A percentile compares a stretch with the other conserved stretches of the same genome.
These are phyloP conservation scores for Psilopsiagon aurifrons DNA, from an alignment of 2,113 vertebrate genomes.

Conservation along the genomic window DNA sequence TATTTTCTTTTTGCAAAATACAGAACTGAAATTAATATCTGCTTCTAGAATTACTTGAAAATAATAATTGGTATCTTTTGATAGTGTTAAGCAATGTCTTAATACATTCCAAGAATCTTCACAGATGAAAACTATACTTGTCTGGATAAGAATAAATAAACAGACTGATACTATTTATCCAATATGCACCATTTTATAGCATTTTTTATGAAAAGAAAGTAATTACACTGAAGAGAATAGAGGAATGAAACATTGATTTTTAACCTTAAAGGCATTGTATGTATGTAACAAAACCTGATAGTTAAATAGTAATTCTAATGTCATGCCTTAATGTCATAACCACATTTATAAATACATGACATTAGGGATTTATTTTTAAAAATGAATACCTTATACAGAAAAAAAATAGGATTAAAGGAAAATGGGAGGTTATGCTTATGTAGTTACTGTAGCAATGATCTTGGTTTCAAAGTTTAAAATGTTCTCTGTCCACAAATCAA, in stretches of 20 bases:
- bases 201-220: background rate
- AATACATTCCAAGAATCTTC: background rate
- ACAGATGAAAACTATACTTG: background rate
- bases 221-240: background rate
- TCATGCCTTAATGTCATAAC: background rate
- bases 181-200: fast-evolving
- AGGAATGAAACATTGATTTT: background rate
- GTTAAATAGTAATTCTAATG: background rate
- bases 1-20: background rate
- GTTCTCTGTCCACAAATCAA: background rate
- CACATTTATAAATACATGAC: background rate
- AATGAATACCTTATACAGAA: background rate
- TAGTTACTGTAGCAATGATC: background rate
- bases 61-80: background rate
- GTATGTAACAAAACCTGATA: background rate
- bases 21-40: background rate
- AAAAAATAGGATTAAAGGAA: background rate
- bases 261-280: background rate
- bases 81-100: background rate
- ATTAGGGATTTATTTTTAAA: background rate
- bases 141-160: background rate
- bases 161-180: background rate
- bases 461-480: background rate
- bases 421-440: background rate
- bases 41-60: background rate